Conservation (phyloP, 2,797 vertebrate genomes). For the Halcyon badia region DNA sequence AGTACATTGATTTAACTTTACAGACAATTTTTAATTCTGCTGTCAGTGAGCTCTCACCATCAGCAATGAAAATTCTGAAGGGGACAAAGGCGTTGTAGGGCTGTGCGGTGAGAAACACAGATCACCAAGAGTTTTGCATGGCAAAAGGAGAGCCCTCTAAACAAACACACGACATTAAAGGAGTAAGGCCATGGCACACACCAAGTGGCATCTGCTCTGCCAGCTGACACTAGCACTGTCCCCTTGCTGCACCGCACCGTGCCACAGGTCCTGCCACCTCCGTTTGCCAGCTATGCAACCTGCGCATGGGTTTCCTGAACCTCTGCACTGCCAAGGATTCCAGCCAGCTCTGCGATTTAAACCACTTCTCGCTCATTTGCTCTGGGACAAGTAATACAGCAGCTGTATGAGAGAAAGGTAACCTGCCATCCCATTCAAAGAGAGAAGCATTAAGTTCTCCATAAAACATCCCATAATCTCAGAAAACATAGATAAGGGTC, state of each 20-base stretch:
- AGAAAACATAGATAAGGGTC: background rate
- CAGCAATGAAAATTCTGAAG: background rate
- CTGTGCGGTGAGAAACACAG: fast-evolving
- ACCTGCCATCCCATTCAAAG: background rate
- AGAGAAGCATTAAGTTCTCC: background rate
- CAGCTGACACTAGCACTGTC: background rate
- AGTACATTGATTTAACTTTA: background rate
- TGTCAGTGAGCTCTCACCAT: background rate
- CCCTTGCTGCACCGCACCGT: background rate
- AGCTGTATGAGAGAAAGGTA: background rate
- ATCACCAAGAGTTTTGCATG: background rate
- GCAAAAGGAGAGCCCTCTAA: background rate
- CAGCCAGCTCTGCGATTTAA: background rate
- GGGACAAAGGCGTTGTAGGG: background rate
- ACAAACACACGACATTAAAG: fast-evolving
- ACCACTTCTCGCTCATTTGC: background rate
- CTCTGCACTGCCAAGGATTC: background rate
- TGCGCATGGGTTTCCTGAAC: background rate
- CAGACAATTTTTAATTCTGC: background rate
- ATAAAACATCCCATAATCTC: background rate
- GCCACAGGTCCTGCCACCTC: background rate
- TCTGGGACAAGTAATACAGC: background rate
- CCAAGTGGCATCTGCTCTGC: background rate
- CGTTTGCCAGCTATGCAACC: background rate
- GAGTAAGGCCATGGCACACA: background rate